Evolutionary conservation across 2,888 invertebrate species (phyloP).

Genomic region (Magallana nippona): DNA sequence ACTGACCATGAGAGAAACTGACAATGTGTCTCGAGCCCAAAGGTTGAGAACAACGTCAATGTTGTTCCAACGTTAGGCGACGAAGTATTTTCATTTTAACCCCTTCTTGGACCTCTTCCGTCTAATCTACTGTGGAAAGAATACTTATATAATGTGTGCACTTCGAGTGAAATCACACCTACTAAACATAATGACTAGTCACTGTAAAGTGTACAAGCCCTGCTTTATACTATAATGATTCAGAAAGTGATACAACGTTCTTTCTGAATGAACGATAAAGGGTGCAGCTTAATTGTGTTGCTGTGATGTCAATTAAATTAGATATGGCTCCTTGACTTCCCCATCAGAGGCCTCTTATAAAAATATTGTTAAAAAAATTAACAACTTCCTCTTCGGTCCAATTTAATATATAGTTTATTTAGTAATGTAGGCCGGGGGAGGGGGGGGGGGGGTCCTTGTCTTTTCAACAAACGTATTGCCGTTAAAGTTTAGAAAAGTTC

Average conservation of each 20-base stretch:
- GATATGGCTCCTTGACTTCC: neutral
- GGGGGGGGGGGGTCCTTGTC: neutral
- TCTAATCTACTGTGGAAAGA: conserved; percentile 10
- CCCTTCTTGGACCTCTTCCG: conserved; percentile 2
- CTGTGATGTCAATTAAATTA: neutral
- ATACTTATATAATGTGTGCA: conserved; percentile 33
- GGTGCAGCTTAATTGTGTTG: neutral
- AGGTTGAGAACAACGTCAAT: neutral
- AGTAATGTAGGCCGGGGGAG: neutral
- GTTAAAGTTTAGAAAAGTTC: too few species aligned
- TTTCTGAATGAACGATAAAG: neutral
- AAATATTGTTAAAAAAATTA: neutral
- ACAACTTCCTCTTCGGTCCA: neutral
- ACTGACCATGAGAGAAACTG: neutral
- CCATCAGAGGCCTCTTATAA: neutral
- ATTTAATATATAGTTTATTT: too few species aligned
- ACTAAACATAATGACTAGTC: conserved; percentile 20
- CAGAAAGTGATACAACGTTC: neutral
- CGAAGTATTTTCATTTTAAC: neutral
- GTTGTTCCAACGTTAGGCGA: too few species aligned
- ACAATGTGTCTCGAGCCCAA: neutral
- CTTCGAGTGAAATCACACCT: conserved; percentile 8
- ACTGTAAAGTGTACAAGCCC: neutral
- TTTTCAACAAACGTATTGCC: too few species aligned
- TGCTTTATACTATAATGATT: neutral